phyloP scores from a whole-genome alignment of 1,140 invertebrate species.

The Globodera ellingtonae region DNA sequence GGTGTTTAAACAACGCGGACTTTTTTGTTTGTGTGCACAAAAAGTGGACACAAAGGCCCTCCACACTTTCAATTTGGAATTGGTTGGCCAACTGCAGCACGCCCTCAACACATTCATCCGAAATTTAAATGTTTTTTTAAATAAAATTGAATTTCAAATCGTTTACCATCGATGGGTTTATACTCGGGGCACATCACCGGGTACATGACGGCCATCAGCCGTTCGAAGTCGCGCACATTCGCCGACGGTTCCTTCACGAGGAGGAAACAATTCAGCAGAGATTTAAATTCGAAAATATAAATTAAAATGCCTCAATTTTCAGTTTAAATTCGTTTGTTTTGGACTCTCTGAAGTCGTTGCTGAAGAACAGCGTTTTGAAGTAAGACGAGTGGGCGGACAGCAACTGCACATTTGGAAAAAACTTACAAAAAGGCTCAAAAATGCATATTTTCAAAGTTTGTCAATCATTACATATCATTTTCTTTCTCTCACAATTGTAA shows the following conservation, averaged over 20 bases:
- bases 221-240: background rate
- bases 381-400: slow-evolving; percentile 3
- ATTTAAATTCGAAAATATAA: too few species aligned
- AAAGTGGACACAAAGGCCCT: background rate
- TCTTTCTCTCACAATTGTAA: too few species aligned
- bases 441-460: too few species aligned
- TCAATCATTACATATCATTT: too few species aligned
- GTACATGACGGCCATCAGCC: background rate
- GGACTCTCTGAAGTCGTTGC: background rate
- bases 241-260: background rate
- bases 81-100: background rate
- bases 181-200: background rate
- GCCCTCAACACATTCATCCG: background rate
- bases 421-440: too few species aligned
- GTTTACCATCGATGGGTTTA: background rate
- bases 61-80: background rate
- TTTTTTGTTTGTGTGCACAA: background rate
- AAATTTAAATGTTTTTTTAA: background rate
- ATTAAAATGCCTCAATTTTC: background rate
- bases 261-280: too few species aligned
- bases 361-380: slow-evolving; percentile 3
- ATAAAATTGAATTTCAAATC: background rate
- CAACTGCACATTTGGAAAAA: background rate
- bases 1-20: background rate
- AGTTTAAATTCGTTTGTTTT: background rate